phyloP scores from a whole-genome alignment of 2,888 invertebrate species.

The Aspidiotus destructor region DNA sequence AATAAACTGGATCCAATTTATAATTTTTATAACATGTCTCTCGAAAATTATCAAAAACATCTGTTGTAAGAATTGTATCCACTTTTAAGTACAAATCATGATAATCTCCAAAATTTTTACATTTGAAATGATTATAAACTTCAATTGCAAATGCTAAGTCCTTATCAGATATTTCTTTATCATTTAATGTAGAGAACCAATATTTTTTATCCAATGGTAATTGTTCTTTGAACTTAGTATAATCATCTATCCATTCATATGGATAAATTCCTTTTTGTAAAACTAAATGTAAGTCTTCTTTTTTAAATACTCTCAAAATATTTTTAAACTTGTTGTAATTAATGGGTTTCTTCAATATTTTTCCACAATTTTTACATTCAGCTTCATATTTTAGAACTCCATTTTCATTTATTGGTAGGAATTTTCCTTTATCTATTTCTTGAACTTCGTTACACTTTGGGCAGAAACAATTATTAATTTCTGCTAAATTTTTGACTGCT shows the following conservation, averaged over 20 bases:
- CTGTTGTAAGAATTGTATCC: constrained; percentile 7
- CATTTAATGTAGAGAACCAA: background rate
- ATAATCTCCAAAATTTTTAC: constrained; percentile 16
- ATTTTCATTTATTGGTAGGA: constrained; percentile 11
- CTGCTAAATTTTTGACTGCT: constrained; percentile 16
- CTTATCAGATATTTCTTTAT: constrained; percentile 15
- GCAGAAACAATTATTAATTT: constrained; percentile 13
- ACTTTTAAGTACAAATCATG: constrained; percentile 8
- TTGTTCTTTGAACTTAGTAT: constrained; percentile 6
- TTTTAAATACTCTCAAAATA: constrained; percentile 6
- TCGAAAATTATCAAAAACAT: constrained; percentile 16
- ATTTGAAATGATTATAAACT: constrained; percentile 15
- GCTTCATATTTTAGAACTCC: constrained; percentile 17
- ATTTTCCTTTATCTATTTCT: constrained; percentile 11
- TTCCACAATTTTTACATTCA: constrained; percentile 12
- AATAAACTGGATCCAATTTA: constrained; percentile 12
- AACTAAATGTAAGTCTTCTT: constrained; percentile 8
- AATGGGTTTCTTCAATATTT: constrained; percentile 9
- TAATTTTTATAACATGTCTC: constrained; percentile 12
- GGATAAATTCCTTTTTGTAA: constrained; percentile 5
- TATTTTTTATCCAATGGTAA: background rate
- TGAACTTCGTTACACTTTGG: constrained; percentile 14
- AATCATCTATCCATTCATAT: constrained; percentile 16
- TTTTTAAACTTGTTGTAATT: constrained; percentile 12
- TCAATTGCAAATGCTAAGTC: constrained; percentile 12